phyloP scores from a whole-genome alignment of 2,888 invertebrate species.

The Coelogynopora nodosa region DNA sequence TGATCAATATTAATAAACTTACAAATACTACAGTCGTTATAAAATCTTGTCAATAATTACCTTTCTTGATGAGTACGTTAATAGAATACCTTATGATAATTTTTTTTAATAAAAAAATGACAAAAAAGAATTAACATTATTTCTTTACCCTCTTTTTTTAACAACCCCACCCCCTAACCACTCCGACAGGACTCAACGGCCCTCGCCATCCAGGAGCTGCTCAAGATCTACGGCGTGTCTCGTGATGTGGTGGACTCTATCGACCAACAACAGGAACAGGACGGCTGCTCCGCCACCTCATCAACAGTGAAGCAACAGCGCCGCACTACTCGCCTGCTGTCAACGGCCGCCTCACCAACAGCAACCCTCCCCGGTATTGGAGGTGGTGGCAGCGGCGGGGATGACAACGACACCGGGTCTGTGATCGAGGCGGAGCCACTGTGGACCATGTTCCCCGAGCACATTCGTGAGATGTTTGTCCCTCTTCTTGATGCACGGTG shows the following conservation, averaged over 20 bases:
- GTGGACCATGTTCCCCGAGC: constrained; percentile 34
- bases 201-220: constrained; percentile 36
- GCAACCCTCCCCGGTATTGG: neutral
- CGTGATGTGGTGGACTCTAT: neutral
- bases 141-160: neutral
- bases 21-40: too few species aligned
- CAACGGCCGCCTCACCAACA: neutral
- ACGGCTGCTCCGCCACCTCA: neutral
- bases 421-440: neutral
- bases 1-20: too few species aligned
- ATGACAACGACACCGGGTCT: neutral
- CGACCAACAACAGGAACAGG: neutral
- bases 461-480: constrained; percentile 34
- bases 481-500: constrained; percentile 27
- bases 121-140: neutral
- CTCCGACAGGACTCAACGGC: constrained; percentile 35
- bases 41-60: too few species aligned
- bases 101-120: too few species aligned
- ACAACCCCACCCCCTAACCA: too few species aligned
- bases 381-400: neutral
- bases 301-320: too few species aligned
- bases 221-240: constrained; percentile 33
- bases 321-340: neutral
- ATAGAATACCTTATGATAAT: too few species aligned
- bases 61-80: too few species aligned